Percentiles rank a stretch among this genome's conserved stretches.
Conservation (phyloP, 2,113 vertebrate species). For the Tretioscincus oriximinensis region DNA sequence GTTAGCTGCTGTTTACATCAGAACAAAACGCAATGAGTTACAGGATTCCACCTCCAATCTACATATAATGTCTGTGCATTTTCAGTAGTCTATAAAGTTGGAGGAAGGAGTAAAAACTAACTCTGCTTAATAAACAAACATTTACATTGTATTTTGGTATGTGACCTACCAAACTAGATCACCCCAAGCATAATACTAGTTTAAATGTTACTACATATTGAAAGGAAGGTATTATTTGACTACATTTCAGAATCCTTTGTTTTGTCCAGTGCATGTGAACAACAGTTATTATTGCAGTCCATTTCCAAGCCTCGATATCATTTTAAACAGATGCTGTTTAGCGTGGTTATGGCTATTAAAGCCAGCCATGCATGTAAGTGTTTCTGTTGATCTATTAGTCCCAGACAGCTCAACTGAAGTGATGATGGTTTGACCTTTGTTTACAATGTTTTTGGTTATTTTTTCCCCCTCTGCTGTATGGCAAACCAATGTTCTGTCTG, state of each 20-base stretch:
- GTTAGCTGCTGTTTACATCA: background rate
- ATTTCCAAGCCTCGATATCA: conserved; percentile 44
- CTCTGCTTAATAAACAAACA: background rate
- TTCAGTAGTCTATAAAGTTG: background rate
- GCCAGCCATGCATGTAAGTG: conserved; percentile 49
- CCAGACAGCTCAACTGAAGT: conserved; percentile 30
- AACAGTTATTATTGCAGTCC: conserved; percentile 40
- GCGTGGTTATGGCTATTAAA: conserved; percentile 51
- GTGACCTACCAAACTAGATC: background rate
- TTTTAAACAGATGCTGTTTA: conserved; percentile 59
- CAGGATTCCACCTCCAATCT: background rate
- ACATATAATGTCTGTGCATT: background rate
- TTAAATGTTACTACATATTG: background rate
- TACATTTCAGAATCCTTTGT: background rate
- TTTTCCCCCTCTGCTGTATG: conserved; percentile 9
- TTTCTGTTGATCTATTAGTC: conserved; percentile 56
- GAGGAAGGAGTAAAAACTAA: background rate
- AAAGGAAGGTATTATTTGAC: conserved; percentile 15
- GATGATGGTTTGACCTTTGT: conserved; percentile 42
- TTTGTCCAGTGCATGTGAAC: conserved; percentile 18
- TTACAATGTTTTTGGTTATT: background rate
- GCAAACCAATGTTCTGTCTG: background rate
- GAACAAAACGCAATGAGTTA: background rate
- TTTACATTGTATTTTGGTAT: background rate
- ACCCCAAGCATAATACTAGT: background rate